phyloP scores from a whole-genome alignment of 2,113 vertebrate species.

The Urocynchramus pylzowi region DNA sequence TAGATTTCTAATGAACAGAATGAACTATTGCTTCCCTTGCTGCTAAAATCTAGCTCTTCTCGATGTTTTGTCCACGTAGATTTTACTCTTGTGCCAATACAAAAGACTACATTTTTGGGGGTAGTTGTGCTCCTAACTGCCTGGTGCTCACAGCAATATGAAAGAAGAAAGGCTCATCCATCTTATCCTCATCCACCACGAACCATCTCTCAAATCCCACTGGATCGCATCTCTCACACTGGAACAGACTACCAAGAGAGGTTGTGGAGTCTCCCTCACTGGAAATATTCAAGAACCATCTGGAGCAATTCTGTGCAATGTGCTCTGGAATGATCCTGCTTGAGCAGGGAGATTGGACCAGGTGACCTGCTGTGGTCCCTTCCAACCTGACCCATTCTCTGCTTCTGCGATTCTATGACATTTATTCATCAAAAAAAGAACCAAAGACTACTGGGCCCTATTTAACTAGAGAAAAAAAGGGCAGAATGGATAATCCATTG shows the following conservation, averaged over 20 bases:
- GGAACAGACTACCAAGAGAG: neutral
- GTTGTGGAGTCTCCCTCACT: neutral
- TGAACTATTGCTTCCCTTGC: neutral
- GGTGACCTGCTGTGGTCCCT: neutral
- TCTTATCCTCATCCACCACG: neutral
- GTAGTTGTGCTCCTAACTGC: neutral
- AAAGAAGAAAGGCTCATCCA: neutral
- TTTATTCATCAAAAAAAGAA: neutral
- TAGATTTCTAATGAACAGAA: neutral
- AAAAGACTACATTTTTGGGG: neutral
- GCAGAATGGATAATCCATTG: neutral
- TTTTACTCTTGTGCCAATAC: neutral
- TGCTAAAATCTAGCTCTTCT: neutral
- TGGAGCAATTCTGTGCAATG: neutral
- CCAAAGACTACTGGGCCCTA: neutral
- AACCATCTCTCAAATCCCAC: neutral
- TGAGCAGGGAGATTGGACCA: neutral
- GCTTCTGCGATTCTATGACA: neutral
- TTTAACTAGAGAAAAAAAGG: neutral
- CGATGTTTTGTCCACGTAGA: neutral
- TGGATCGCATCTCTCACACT: neutral
- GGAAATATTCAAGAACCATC: neutral
- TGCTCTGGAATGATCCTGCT: neutral
- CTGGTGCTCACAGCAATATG: neutral
- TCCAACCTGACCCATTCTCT: neutral